A percentile compares a stretch with the other conserved stretches of the same genome.
These are phyloP conservation scores for Erebia aethiops DNA, from an alignment of 2,888 invertebrate species.

Conservation along the genomic window DNA sequence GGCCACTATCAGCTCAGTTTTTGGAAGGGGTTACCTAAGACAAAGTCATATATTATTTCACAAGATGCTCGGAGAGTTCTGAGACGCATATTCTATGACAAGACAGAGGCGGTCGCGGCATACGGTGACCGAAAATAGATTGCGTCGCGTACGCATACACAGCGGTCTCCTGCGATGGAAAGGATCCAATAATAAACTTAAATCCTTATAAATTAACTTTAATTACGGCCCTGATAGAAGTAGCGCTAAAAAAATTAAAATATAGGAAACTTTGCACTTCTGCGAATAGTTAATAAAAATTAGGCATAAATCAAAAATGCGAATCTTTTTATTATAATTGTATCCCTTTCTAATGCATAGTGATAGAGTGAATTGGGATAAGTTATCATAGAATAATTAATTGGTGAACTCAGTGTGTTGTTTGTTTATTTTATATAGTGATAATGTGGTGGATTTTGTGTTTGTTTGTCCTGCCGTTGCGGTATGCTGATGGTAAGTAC, in stretches of 20 bases:
- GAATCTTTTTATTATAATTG: conserved; percentile 21
- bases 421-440: conserved; percentile 40
- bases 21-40: too few relatives aligned
- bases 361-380: conserved; percentile 47
- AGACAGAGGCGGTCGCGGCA: conserved; percentile 65
- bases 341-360: conserved; percentile 37
- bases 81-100: conserved; percentile 58
- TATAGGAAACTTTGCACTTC: not conserved
- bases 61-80: conserved; percentile 37
- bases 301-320: conserved; percentile 15
- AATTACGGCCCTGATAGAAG: not conserved
- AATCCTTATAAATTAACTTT: conserved; percentile 17
- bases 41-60: not conserved
- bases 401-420: conserved; percentile 28
- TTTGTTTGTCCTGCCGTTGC: conserved; percentile 41
- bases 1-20: too few relatives aligned
- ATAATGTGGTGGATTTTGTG: conserved; percentile 50
- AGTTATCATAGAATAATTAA: conserved; percentile 31
- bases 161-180: conserved; percentile 63
- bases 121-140: conserved; percentile 73
- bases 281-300: not conserved
- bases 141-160: conserved; percentile 58
- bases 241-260: not conserved
- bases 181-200: conserved; percentile 32
- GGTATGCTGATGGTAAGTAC: conserved; percentile 47